phyloP scores from a whole-genome alignment of 1,140 invertebrate species.

The Ostrea denselamellosa region DNA sequence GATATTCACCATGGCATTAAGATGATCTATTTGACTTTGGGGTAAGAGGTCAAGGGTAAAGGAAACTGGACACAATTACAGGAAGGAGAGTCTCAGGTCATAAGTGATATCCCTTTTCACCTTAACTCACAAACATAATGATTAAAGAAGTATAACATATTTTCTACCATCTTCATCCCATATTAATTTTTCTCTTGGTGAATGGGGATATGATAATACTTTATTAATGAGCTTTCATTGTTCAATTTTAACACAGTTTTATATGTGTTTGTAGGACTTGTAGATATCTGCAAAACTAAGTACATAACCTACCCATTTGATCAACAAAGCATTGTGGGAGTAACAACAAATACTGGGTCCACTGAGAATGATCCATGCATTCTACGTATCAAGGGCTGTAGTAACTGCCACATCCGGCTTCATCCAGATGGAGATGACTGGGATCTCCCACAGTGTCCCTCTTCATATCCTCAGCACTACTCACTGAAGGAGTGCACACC shows the following conservation, averaged over 20 bases:
- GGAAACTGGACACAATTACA: too few species aligned
- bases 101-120: too few species aligned
- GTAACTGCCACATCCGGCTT: background rate
- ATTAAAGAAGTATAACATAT: too few species aligned
- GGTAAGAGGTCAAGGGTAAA: too few species aligned
- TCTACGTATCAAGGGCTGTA: background rate
- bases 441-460: background rate
- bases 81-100: too few species aligned
- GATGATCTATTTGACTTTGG: too few species aligned
- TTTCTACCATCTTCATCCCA: too few species aligned
- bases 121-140: too few species aligned
- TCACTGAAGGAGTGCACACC: constrained; percentile 13
- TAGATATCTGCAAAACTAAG: constrained; percentile 25
- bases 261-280: background rate
- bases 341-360: background rate
- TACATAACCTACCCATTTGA: background rate
- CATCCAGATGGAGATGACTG: background rate
- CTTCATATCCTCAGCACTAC: background rate
- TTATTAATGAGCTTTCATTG: background rate
- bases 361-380: constrained; percentile 25
- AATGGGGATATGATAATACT: too few species aligned
- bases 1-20: too few species aligned
- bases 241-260: background rate
- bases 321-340: background rate
- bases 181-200: too few species aligned